These are phyloP conservation scores for Leptatherina wallacei DNA, from an alignment of 2,797 vertebrate genomes.

Conservation along the genomic window DNA sequence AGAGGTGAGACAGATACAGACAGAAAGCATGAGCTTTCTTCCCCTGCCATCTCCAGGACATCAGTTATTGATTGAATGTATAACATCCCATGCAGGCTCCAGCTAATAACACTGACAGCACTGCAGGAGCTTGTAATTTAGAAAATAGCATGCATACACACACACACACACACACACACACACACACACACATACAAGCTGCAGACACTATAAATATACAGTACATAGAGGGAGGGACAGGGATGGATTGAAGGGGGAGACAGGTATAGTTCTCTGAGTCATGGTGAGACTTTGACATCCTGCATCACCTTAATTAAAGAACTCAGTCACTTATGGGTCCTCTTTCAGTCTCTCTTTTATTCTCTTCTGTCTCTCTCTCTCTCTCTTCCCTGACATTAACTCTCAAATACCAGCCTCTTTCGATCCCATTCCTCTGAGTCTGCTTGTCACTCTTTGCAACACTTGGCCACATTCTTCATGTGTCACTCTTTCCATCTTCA, in stretches of 20 bases:
- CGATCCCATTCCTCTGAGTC: slow-evolving; percentile 15
- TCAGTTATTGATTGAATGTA: slow-evolving; percentile 74
- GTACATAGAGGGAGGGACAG: background rate
- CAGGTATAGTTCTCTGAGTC: slow-evolving; percentile 15
- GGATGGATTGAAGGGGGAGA: slow-evolving; percentile 14
- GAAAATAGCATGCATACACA: slow-evolving; percentile 35
- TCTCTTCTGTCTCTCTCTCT: background rate
- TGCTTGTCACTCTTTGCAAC: slow-evolving; percentile 37
- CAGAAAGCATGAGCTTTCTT: slow-evolving; percentile 28
- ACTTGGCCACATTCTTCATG: slow-evolving; percentile 46
- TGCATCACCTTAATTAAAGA: slow-evolving; percentile 22
- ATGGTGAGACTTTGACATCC: slow-evolving; percentile 34
- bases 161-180: slow-evolving; percentile 24
- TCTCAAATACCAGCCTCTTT: slow-evolving; percentile 30
- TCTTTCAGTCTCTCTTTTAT: background rate
- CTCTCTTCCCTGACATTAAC: slow-evolving; percentile 3
- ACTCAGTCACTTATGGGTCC: slow-evolving; percentile 6
- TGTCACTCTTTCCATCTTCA: slow-evolving; percentile 52
- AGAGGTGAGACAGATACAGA: background rate
- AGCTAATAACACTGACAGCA: slow-evolving; percentile 64
- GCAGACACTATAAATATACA: slow-evolving; percentile 32
- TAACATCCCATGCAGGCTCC: slow-evolving; percentile 57
- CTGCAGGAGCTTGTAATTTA: slow-evolving; percentile 57
- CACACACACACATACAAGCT: slow-evolving; percentile 21
- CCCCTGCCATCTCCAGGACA: slow-evolving; percentile 52